A percentile compares a stretch with the other conserved stretches of the same genome.
These are phyloP conservation scores for Myotis vivesi DNA, from an alignment of 2,797 vertebrate genomes.

Conservation along the genomic window DNA sequence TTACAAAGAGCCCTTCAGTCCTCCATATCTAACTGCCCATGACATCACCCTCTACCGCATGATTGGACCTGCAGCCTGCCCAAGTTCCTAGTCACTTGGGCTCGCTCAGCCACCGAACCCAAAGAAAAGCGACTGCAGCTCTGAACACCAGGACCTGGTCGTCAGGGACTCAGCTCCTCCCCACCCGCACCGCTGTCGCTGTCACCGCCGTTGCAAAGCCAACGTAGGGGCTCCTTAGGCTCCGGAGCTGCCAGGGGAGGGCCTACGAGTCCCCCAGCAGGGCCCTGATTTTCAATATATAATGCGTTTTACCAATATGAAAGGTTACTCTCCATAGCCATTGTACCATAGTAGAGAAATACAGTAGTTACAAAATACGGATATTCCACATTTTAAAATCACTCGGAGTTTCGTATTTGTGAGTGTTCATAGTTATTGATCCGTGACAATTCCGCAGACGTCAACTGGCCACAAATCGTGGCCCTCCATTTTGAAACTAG, in stretches of 20 bases:
- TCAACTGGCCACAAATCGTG: neutral
- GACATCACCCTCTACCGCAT: conserved; percentile 35
- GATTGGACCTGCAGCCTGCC: neutral
- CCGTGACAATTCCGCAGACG: neutral
- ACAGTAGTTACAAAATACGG: conserved; percentile 1
- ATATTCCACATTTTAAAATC: neutral
- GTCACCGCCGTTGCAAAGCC: neutral
- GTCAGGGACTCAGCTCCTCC: neutral
- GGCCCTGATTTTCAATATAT: conserved; percentile 39
- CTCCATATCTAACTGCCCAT: neutral
- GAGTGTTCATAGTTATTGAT: neutral
- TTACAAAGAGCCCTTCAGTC: conserved; percentile 47
- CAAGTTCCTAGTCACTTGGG: conserved; percentile 12
- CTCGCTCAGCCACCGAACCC: neutral
- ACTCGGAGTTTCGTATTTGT: neutral
- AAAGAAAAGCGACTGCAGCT: neutral
- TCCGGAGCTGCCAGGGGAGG: neutral
- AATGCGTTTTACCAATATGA: neutral
- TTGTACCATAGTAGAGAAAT: neutral
- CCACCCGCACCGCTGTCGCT: neutral
- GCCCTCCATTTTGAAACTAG: conserved; percentile 73
- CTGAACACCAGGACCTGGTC: neutral
- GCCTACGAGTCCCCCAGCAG: neutral
- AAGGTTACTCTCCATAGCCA: neutral
- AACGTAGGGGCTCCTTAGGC: neutral